phyloP scores from a whole-genome alignment of 2,888 invertebrate species.

The Perizoma affinitatum region DNA sequence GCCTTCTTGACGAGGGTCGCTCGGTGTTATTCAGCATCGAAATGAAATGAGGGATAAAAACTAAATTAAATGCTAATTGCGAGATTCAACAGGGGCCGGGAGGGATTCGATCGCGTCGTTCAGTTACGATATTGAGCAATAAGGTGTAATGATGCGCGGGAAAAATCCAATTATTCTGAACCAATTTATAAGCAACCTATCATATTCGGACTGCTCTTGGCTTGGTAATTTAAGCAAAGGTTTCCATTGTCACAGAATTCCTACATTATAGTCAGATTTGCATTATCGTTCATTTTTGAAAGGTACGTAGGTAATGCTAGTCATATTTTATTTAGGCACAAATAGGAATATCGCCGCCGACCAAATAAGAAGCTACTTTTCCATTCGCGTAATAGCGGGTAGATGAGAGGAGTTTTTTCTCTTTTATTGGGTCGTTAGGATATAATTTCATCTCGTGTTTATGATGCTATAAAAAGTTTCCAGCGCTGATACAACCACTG shows the following conservation, averaged over 20 bases:
- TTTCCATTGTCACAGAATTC: conserved; percentile 5
- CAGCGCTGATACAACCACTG: conserved; percentile 75
- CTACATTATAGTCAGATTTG: too few relatives aligned
- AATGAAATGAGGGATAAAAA: conserved; percentile 76
- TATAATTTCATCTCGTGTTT: conserved; percentile 83
- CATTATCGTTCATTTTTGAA: too few relatives aligned
- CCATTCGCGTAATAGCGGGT: conserved; percentile 70
- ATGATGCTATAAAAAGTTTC: conserved; percentile 78
- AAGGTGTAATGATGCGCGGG: conserved; percentile 61
- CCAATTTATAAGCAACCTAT: conserved; percentile 39
- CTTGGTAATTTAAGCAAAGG: conserved; percentile 26
- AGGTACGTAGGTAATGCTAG: too few relatives aligned
- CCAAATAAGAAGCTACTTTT: conserved; percentile 62
- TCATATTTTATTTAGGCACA: conserved; percentile 49
- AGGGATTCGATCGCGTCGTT: conserved; percentile 55
- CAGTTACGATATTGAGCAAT: conserved; percentile 59
- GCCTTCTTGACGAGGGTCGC: conserved; percentile 73
- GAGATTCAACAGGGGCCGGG: conserved; percentile 60
- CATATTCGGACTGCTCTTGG: conserved; percentile 30
- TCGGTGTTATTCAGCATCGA: conserved; percentile 68
- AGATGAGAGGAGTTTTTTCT: conserved; percentile 71
- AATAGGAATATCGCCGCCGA: conserved; percentile 52
- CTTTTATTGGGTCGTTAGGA: conserved; percentile 80
- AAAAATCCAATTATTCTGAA: conserved; percentile 54
- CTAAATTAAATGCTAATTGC: conserved; percentile 79